Evolutionary conservation across 35 echinoderm and acorn worm species (phyloP).

Genomic region (Diadema setosum): DNA sequence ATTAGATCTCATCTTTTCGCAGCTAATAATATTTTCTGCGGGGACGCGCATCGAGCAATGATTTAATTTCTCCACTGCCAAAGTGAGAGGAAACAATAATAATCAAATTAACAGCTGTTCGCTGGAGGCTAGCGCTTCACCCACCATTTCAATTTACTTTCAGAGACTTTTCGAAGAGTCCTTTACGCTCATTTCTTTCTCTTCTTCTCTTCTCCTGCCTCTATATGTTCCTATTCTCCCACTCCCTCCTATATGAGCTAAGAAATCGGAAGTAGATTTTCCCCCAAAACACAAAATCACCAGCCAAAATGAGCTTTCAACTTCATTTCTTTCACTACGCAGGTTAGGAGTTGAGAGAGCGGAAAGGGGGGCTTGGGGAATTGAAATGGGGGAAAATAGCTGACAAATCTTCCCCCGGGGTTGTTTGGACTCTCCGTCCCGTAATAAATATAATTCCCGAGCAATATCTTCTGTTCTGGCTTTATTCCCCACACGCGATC

Average conservation of each 20-base stretch:
- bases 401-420: background rate
- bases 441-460: background rate
- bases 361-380: too few relatives aligned
- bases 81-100: slow-evolving; percentile 30
- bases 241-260: background rate
- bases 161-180: background rate
- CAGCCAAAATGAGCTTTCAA: background rate
- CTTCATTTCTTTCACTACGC: background rate
- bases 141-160: background rate
- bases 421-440: background rate
- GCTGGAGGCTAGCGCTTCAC: slow-evolving; percentile 13
- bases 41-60: slow-evolving; percentile 3
- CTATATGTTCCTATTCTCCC: background rate
- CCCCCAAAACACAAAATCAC: background rate
- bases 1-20: slow-evolving; percentile 28
- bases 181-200: background rate
- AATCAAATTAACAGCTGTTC: slow-evolving; percentile 33
- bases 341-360: too few relatives aligned
- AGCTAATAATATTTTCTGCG: slow-evolving; percentile 30
- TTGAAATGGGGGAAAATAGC: background rate
- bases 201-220: background rate
- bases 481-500: background rate
- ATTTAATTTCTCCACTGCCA: slow-evolving; percentile 25
- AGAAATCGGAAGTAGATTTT: background rate
- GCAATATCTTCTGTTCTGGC: background rate